Base-by-base conservation (phyloP, 2,113 vertebrate genomes). In the Acrocephalus arundinaceus region DNA sequence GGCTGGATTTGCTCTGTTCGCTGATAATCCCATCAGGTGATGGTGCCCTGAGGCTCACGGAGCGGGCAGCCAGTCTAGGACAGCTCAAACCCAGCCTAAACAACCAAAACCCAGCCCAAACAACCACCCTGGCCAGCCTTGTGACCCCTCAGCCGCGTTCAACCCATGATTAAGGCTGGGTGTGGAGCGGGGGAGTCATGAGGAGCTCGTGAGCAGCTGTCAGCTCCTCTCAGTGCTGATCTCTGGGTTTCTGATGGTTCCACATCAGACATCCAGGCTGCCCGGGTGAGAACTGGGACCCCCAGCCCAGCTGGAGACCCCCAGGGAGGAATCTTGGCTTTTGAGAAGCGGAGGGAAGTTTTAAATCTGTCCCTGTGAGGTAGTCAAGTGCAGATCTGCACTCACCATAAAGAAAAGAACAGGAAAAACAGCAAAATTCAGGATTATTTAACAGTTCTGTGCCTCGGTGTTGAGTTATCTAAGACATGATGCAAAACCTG, bases 351-450 rank as follows among this genome's bases (percentile, higher is more conserved):
- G 16, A 19, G 15, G 61, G 27, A 17, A 17, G 6, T 12, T 24
- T 49, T 22, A 13, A 43, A 75, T 41, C 13, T 5, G 7, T 22
- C 45, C 59, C 59, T 21, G 54, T 21, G 3, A 70, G 59, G 41
- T 4, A 1, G 21, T 1, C 30, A 9, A 0, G 35, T 0, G 6
- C 11, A 45, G 52, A 9, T 43, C 43, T 41, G 61, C 24, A 0
- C 49, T 74, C 13, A 0, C 21, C 37, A 8, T 19, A 10, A 37
- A 15, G 31, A 11, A 17, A 66, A 41, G 12, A 30, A 15, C 0
- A 15, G 35, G 57, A 14, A n/a, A 49, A 7, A 0, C 0, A 11
- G n/a, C 4, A 2, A 68, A 51, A 6, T 6, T 4, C 18, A 13
- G 67, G 27, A 4, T 37, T 28, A 3, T 59, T 57, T 13, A 2